Percentiles rank a stretch among this genome's conserved stretches.
Conservation (phyloP, 1,140 invertebrate species). For the Drosophila pectinifera region DNA sequence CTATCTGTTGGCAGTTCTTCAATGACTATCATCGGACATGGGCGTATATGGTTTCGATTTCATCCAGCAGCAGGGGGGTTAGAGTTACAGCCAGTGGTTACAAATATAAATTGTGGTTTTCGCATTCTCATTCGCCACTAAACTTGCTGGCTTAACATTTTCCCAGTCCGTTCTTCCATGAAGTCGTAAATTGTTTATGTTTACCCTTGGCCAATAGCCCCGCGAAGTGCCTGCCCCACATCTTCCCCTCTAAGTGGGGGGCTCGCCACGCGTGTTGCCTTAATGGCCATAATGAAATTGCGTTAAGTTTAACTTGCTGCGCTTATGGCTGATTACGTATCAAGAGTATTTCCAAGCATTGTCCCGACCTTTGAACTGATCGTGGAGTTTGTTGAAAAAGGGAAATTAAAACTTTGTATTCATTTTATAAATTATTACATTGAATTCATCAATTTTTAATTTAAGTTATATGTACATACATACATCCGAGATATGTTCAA, state of each 20-base stretch:
- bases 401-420: not conserved
- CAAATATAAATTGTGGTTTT: constrained; percentile 3
- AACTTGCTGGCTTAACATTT: constrained; percentile 15
- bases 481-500: too few relatives aligned
- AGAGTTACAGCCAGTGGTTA: constrained; percentile 2
- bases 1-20: constrained; percentile 30
- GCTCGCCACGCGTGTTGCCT: constrained; percentile 47
- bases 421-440: not conserved
- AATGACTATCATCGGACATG: constrained; percentile 32
- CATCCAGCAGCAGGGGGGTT: constrained; percentile 1
- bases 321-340: constrained; percentile 51
- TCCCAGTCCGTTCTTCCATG: constrained; percentile 47
- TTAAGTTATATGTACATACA: too few relatives aligned
- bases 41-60: constrained; percentile 24
- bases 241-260: constrained; percentile 5
- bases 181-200: constrained; percentile 55
- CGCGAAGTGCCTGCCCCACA: not conserved
- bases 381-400: not conserved
- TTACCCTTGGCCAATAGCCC: constrained; percentile 31
- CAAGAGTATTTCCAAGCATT: constrained; percentile 17
- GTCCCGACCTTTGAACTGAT: not conserved
- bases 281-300: constrained; percentile 44
- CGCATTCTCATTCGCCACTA: constrained; percentile 20
- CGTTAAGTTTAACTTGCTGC: constrained; percentile 16
- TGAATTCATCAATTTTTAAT: too few relatives aligned